Conservation (phyloP, 92 coral and sea anemone species). For the Porites cylindrica region DNA sequence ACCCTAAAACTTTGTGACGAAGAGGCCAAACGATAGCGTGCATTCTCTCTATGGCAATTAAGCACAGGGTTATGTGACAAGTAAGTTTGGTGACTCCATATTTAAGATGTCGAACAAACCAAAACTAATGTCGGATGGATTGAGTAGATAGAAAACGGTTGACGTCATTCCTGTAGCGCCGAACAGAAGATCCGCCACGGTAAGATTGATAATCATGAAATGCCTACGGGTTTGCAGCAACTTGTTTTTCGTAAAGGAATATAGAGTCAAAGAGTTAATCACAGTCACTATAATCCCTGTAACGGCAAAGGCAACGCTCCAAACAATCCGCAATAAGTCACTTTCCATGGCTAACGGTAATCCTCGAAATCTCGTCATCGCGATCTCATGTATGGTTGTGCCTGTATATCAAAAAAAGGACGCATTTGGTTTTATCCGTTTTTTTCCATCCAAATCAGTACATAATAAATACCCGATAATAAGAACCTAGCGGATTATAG, state of each 20-base stretch:
- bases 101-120: neutral
- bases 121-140: neutral
- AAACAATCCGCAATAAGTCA: neutral
- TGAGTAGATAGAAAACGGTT: neutral
- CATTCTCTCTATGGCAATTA: conserved; percentile 15
- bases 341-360: neutral
- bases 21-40: conserved; percentile 21
- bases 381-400: no score
- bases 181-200: conserved; percentile 5
- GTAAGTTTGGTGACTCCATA: neutral
- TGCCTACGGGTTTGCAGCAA: conserved; percentile 14
- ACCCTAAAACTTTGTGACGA: neutral
- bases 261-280: neutral
- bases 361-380: neutral
- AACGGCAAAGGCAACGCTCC: neutral
- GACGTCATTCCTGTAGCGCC: conserved; percentile 9
- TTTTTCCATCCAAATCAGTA: no score
- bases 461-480: no score
- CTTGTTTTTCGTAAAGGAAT: neutral
- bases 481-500: no score
- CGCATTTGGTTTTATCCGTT: no score
- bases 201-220: conserved; percentile 18
- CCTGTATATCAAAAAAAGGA: no score
- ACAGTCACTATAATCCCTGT: neutral
- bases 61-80: neutral